phyloP scores from a whole-genome alignment of 1,140 invertebrate genomes.

The Meloidogyne hapla region DNA sequence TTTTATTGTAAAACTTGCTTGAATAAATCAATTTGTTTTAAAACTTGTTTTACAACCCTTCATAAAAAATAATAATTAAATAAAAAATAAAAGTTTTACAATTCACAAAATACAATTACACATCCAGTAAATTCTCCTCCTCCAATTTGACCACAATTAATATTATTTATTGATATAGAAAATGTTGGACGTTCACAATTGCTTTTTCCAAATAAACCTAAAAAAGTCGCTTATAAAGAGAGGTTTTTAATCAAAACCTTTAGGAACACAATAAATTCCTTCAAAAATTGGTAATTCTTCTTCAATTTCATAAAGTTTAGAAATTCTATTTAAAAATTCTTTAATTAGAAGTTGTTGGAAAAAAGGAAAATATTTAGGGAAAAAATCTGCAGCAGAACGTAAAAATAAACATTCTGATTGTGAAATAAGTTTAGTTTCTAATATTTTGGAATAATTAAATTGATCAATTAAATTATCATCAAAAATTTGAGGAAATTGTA shows the following conservation, averaged over 20 bases:
- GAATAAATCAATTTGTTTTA: too few species aligned
- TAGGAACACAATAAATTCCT: conserved; percentile 17
- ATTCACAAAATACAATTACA: conserved; percentile 46
- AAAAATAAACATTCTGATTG: conserved; percentile 39
- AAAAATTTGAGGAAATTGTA: neutral
- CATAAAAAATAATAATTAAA: too few species aligned
- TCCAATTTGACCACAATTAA: conserved; percentile 39
- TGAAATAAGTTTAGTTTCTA: conserved; percentile 14
- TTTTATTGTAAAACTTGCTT: too few species aligned
- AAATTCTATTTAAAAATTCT: conserved; percentile 27
- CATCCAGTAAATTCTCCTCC: conserved; percentile 42
- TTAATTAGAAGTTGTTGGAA: conserved; percentile 18
- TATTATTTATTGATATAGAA: conserved; percentile 21
- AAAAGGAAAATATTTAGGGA: conserved; percentile 18
- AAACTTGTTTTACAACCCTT: neutral
- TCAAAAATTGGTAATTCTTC: conserved; percentile 21
- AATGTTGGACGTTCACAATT: conserved; percentile 36
- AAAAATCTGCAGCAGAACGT: conserved; percentile 23
- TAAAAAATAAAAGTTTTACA: too few species aligned
- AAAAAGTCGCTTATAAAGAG: neutral
- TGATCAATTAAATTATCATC: conserved; percentile 42
- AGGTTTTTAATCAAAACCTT: conserved; percentile 2
- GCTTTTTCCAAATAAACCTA: conserved; percentile 25
- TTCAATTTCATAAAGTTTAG: conserved; percentile 23
- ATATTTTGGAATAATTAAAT: conserved; percentile 44